Evolutionary conservation across 2,888 invertebrate genomes (phyloP).

Genomic region (Platycheirus albimanus): DNA sequence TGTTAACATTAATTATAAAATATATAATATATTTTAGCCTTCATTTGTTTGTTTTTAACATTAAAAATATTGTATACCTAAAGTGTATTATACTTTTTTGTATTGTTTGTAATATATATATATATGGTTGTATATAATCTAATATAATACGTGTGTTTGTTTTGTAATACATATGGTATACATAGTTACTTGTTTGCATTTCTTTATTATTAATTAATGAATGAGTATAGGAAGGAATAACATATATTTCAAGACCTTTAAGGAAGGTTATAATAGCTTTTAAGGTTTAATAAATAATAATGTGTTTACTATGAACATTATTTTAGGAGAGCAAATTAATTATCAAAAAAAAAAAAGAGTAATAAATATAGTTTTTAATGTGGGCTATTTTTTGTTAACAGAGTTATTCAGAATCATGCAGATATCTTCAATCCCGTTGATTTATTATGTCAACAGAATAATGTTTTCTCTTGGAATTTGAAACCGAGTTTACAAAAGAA

Average conservation of each 20-base stretch:
- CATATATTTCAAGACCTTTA: neutral
- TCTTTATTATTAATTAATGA: neutral
- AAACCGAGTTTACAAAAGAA: too few relatives aligned
- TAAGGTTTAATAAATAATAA: neutral
- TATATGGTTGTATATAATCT: slow-evolving; percentile 24
- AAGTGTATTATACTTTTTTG: slow-evolving; percentile 1
- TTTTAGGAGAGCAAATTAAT: too few relatives aligned
- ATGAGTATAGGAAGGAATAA: slow-evolving; percentile 1
- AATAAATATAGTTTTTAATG: too few relatives aligned
- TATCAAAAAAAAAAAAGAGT: too few relatives aligned
- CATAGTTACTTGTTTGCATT: slow-evolving; percentile 46
- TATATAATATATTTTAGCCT: slow-evolving; percentile 61
- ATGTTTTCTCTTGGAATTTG: too few relatives aligned
- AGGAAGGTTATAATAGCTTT: neutral
- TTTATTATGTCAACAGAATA: too few relatives aligned
- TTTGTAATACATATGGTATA: slow-evolving; percentile 65
- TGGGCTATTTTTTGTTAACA: too few relatives aligned
- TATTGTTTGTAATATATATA: slow-evolving; percentile 32
- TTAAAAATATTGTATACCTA: slow-evolving; percentile 11
- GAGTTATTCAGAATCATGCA: too few relatives aligned
- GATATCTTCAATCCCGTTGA: too few relatives aligned
- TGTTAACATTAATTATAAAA: slow-evolving; percentile 46
- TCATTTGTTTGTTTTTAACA: slow-evolving; percentile 48
- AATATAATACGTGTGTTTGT: slow-evolving; percentile 58
- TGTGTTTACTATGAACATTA: too few relatives aligned